Base-by-base conservation (phyloP, 2,113 vertebrate genomes). In the Leptocoma aspasia region DNA sequence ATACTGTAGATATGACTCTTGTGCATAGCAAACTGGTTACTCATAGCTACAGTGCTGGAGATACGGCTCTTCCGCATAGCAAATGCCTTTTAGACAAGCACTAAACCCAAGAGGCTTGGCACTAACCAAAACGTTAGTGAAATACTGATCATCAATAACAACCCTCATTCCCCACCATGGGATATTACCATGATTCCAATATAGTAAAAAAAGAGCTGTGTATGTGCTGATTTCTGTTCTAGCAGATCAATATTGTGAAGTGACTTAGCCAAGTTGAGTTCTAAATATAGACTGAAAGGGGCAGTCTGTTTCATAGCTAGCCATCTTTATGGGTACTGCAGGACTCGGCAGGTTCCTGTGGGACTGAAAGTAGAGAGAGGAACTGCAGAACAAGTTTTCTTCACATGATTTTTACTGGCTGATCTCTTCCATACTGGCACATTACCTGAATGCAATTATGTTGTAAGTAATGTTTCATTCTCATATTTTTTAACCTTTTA, bases 391-490 rank as follows among this genome's bases (percentile, higher is more conserved):
- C 26, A 47, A 71, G 30, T 83, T 85, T 91, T 77, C 76, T 85
- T 39, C 30, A 15, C 11, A 6, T 81, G 81, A 52, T 70, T 89
- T 95, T 85, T 76, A 41, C 70, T 39, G 73, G 37, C 79, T 90
- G 70, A 80, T 89, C 87, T 94, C 81, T 92, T 95, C 82, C 24
- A 23, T 59, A 9, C 33, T 77, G 71, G n/a, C 45, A 15, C 22
- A 19, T 71, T 61, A 91, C 30, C 77, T 68, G 91, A 73, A 35
- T 7, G 2, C 14, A 50, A 50, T 76, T 83, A 90, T 88, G 86
- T 78, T 94, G 98, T 98, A 97, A 98, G 97, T 98, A 96, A 93
- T 57, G n/a, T 94, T 96, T 90, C 4, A 9, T 95, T 92, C 19
- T 63, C 53, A 13, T 69, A 7, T 1, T 4, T 86, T 91, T 75